Base-by-base conservation (phyloP, 2,888 invertebrate genomes). In the Schrankia costaestrigalis region DNA sequence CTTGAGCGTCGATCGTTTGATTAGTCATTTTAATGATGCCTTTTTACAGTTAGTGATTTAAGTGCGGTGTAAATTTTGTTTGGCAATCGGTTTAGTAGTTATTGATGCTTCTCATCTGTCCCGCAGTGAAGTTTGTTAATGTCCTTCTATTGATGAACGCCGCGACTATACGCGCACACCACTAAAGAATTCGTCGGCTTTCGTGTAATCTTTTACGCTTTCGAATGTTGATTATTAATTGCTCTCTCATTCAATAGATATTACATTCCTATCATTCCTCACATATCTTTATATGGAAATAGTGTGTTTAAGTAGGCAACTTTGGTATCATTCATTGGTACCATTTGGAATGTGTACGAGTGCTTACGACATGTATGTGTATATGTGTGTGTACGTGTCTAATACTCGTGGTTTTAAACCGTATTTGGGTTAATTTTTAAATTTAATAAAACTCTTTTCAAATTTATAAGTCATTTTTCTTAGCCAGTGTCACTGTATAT, bases 141-240 rank as follows among this genome's bases (percentile, higher is more conserved):
- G 60, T 70, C 71, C 71, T 68, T 62, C 62, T 66, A 61, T 70
- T 66, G 65, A 63, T 56, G 54, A 51, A 45, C 40, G 49, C 50
- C 51, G 55, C 46, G 48, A 47, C 50, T 46, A 53, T 61, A 59
- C 51, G 56, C 50, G 52, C 60, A 68, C n/a, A n/a, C 62, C 56
- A 63, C 62, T 50, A 55, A 70, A 69, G 74, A 78, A 78, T 79
- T 78, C 69, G 67, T 70, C 76, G 74, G 71, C 69, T 70, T 68
- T 72, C 73, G 76, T 79, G 72, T 78, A 77, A 80, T 78, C 78
- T 78, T 79, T 78, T 76, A 81, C 78, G 80, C 79, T 81, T 80
- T 81, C 78, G 60, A 78, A 80, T 77, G 73, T 77, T 77, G 73
- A 78, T 78, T 79, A 80, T 79, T 81, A 78, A 79, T 80, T 78